These are phyloP conservation scores for Incurvaria masculella DNA, from an alignment of 2,888 invertebrate genomes.

Conservation along the genomic window DNA sequence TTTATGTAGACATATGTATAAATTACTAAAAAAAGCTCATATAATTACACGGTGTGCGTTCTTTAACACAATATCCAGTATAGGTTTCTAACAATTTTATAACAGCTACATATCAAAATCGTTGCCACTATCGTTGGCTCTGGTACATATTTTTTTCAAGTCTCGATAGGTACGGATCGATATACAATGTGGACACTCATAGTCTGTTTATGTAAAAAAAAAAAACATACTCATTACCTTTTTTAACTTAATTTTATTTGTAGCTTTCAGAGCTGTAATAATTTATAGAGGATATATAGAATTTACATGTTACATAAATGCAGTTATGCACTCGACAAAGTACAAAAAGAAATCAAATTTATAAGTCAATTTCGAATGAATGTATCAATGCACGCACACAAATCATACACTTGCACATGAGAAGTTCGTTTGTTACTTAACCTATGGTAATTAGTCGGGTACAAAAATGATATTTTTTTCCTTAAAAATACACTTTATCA, in stretches of 20 bases:
- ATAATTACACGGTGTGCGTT: not conserved
- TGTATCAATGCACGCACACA: not conserved
- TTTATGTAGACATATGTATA: constrained; percentile 17
- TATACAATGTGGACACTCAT: no score
- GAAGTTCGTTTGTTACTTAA: constrained; percentile 40
- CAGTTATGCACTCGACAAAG: no score
- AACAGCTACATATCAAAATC: not conserved
- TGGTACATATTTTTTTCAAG: no score
- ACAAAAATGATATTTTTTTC: constrained; percentile 51
- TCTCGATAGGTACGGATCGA: no score
- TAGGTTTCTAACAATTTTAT: not conserved
- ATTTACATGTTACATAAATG: no score
- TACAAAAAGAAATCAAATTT: no score
- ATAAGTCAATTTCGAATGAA: not conserved
- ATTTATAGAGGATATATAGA: no score
- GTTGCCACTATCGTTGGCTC: not conserved
- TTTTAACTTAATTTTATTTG: no score
- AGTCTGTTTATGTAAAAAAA: no score
- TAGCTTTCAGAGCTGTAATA: no score
- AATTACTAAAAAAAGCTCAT: constrained; percentile 41
- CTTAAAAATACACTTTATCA: constrained; percentile 42
- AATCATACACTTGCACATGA: not conserved
- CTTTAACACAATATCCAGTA: not conserved
- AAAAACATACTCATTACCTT: no score
- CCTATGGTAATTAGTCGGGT: constrained; percentile 55